Evolutionary conservation across 2,797 vertebrate genomes (phyloP).

Genomic region (Anguilla pacifica): DNA sequence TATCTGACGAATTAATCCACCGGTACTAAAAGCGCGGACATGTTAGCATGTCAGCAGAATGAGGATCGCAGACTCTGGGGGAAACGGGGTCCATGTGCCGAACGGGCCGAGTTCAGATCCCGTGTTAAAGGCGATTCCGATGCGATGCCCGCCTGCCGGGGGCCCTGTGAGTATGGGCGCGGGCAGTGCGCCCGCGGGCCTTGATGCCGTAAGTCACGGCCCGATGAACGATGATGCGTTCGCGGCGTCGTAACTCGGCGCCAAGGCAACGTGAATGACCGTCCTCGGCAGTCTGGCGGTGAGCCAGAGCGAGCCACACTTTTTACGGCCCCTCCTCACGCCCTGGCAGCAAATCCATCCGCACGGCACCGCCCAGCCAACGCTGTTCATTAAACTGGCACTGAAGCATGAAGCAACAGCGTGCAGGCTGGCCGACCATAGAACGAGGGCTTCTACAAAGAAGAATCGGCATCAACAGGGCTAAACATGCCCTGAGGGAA

Average conservation of each 20-base stretch:
- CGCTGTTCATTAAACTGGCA: background rate
- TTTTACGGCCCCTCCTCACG: background rate
- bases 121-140: no score
- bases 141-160: no score
- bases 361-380: background rate
- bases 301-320: background rate
- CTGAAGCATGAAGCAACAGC: background rate
- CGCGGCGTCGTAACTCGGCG: background rate
- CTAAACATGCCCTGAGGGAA: background rate
- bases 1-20: no score
- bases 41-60: no score
- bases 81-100: no score
- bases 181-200: no score
- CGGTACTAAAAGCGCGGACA: no score
- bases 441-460: background rate
- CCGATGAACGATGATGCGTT: background rate
- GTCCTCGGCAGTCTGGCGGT: background rate
- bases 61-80: no score
- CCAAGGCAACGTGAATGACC: background rate
- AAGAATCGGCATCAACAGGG: background rate
- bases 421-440: background rate
- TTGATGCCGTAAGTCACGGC: background rate
- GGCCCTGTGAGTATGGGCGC: no score
- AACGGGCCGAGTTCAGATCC: no score
- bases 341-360: background rate